phyloP scores from a whole-genome alignment of 2,888 invertebrate genomes.

The Muscina levida region DNA sequence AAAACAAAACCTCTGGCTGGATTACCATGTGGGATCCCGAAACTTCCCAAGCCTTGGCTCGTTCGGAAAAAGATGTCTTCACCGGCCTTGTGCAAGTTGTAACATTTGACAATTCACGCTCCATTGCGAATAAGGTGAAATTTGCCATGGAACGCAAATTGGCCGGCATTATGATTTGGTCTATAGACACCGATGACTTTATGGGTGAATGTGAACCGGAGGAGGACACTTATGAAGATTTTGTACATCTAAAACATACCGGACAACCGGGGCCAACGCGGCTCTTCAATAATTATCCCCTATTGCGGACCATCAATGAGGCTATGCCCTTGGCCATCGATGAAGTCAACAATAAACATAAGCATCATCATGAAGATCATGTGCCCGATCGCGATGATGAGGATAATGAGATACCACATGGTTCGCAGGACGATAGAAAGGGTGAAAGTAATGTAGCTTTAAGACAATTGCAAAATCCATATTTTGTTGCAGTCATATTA shows the following conservation, averaged over 20 bases:
- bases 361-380: slow-evolving; percentile 75
- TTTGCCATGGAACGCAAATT: slow-evolving; percentile 84
- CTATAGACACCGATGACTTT: slow-evolving; percentile 94
- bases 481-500: slow-evolving; percentile 33
- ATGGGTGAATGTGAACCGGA: slow-evolving; percentile 84
- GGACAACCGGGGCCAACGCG: slow-evolving; percentile 71
- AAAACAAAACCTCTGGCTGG: slow-evolving; percentile 84
- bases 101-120: slow-evolving; percentile 87
- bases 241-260: slow-evolving; percentile 68
- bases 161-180: slow-evolving; percentile 93
- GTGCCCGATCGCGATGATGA: slow-evolving; percentile 59
- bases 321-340: slow-evolving; percentile 82
- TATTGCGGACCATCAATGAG: slow-evolving; percentile 87
- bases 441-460: slow-evolving; percentile 64
- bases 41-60: slow-evolving; percentile 79
- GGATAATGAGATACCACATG: slow-evolving; percentile 79
- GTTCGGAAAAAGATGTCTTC: slow-evolving; percentile 77
- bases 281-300: slow-evolving; percentile 83
- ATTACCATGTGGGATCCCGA: slow-evolving; percentile 85
- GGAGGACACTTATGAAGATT: slow-evolving; percentile 81
- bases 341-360: slow-evolving; percentile 80
- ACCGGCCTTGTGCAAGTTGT: slow-evolving; percentile 85
- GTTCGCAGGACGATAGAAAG: slow-evolving; percentile 73
- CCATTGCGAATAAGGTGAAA: slow-evolving; percentile 87
- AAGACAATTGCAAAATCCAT: slow-evolving; percentile 29